Base-by-base conservation (phyloP, 2,113 vertebrate species). In the Callipepla californica region DNA sequence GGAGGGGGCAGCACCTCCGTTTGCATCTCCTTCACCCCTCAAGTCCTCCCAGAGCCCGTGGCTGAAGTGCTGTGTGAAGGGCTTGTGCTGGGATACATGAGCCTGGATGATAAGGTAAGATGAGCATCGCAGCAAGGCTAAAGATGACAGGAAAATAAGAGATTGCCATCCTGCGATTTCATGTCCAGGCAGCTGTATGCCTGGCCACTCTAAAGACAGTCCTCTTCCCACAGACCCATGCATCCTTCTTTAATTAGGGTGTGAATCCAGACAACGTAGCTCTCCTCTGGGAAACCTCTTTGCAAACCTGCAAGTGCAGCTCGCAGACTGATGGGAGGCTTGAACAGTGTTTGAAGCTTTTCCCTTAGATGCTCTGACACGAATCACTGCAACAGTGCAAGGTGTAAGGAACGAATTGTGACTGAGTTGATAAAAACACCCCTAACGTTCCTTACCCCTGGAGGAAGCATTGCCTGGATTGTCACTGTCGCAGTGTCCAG, bases 11-110 rank as follows among this genome's bases (percentile, higher is more conserved):
- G 97, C 40, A 92, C 90, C 89, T 97, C 96, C 68, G 78, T 99
- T 93, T 92, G 90, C 53, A 94, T 99, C 18, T 98, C 98, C 70
- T 99, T 99, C 97, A 98, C 98, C 5, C 99, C 99, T 4, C 15
- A 84, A 22, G 94, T 97, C 59, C 97, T 99, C 11, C 97, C 97
- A 0, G 87, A 92, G 11, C 28, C 92, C 2, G 58, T 34, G 45
- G 32, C 77, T 68, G 97, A 98, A 87, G 93, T 94, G 77, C 95
- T 74, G 11, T 99, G 98, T 78, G 70, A 94, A 0, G 98, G 98
- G 11, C 97, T 98, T 7, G 94, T 97, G 63, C 93, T 98, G 62
- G 99, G 98, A 63, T 99, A 98, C 96, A 97, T 99, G 97, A 99
- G 97, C 92, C 95, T 99, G 38, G 98, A 99, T 28, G 81, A 89